Conservation (phyloP, 1,140 invertebrate genomes). For the Eufriesea mexicana region DNA sequence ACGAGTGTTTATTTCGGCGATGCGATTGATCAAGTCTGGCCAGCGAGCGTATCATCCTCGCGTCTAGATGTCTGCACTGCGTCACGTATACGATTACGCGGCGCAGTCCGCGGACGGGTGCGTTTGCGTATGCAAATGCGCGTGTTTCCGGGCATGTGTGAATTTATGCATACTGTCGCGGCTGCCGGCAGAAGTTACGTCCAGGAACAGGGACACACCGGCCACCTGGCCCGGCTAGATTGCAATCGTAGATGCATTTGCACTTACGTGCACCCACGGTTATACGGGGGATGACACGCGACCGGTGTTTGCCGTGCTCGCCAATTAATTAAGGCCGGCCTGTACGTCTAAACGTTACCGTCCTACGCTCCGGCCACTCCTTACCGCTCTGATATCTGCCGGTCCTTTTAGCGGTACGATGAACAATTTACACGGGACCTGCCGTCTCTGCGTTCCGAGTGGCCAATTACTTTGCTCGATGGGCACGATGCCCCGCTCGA, state of each 20-base stretch:
- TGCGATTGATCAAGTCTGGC: conserved; percentile 21
- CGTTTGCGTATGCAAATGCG: conserved; percentile 58
- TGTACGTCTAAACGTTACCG: conserved; percentile 34
- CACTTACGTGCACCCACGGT: conserved; percentile 46
- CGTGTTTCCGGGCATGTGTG: conserved; percentile 59
- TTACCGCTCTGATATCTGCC: conserved; percentile 18
- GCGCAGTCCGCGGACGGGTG: conserved; percentile 39
- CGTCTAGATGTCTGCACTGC: conserved; percentile 47
- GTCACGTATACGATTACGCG: conserved; percentile 55
- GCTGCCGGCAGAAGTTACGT: conserved; percentile 55
- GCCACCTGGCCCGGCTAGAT: conserved; percentile 47
- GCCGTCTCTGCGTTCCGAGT: too few relatives aligned
- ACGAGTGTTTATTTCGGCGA: not conserved
- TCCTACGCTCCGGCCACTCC: not conserved
- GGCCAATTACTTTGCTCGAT: not conserved
- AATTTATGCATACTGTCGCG: conserved; percentile 60
- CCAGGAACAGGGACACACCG: conserved; percentile 38
- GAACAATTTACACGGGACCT: conserved; percentile 7
- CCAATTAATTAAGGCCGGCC: conserved; percentile 44
- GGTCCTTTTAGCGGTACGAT: conserved; percentile 31
- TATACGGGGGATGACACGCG: conserved; percentile 50
- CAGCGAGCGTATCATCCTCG: conserved; percentile 37
- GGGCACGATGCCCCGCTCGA: not conserved
- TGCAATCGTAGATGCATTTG: conserved; percentile 54
- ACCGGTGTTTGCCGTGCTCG: conserved; percentile 50